Evolutionary conservation across 2,888 invertebrate species (phyloP).

Genomic region (Chrysina gloriosa): DNA sequence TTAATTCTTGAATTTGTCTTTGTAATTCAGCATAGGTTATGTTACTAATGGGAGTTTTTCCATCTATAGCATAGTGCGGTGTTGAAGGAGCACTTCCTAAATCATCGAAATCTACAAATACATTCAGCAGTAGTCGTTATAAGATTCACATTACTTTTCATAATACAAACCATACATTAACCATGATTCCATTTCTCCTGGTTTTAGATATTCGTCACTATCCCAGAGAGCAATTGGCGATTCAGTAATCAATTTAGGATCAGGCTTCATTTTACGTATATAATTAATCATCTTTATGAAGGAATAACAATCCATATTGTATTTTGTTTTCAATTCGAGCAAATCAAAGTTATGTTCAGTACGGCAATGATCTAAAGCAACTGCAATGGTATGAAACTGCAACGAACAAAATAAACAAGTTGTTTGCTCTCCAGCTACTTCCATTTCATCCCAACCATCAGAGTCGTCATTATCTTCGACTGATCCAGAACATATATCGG

Average conservation of each 20-base stretch:
- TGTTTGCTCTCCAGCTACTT: conserved; percentile 64
- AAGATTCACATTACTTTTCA: neutral
- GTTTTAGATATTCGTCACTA: conserved; percentile 82
- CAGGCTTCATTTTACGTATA: conserved; percentile 74
- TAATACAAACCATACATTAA: conserved; percentile 78
- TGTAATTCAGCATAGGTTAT: conserved; percentile 62
- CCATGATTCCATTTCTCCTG: conserved; percentile 83
- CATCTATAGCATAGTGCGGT: conserved; percentile 64
- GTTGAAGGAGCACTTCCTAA: conserved; percentile 65
- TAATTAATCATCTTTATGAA: conserved; percentile 86
- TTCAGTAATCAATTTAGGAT: conserved; percentile 67
- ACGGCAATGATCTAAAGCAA: conserved; percentile 76
- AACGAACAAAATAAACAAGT: conserved; percentile 81
- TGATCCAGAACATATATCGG: conserved; percentile 40
- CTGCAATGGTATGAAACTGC: conserved; percentile 71
- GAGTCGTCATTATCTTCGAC: conserved; percentile 58
- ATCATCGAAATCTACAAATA: conserved; percentile 67
- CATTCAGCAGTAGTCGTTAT: conserved; percentile 6
- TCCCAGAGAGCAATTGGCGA: conserved; percentile 74
- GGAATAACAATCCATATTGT: conserved; percentile 84
- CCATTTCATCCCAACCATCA: conserved; percentile 71
- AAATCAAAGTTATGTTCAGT: conserved; percentile 75
- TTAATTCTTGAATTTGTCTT: conserved; percentile 62
- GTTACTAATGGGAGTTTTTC: conserved; percentile 63
- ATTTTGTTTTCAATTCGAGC: conserved; percentile 73